Base-by-base conservation (phyloP, 2,797 vertebrate genomes). In the Australoheros facetus region DNA sequence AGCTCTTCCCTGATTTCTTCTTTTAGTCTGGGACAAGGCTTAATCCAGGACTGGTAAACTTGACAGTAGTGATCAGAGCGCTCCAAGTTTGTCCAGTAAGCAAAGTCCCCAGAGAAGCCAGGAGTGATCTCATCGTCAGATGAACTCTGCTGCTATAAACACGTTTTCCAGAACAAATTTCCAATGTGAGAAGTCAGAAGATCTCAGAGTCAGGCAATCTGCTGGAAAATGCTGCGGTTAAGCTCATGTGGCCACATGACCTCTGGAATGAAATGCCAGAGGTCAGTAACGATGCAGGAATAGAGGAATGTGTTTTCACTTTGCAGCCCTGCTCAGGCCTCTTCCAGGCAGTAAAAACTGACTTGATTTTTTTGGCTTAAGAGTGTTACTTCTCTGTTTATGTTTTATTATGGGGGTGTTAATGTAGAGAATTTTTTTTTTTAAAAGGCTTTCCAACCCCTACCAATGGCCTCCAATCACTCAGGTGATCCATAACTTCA, bases 291-390 rank as follows among this genome's bases (percentile, higher is more conserved):
- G 42, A 66, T 66, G 62, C 62, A 66, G 42, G 2, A 9, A 66
- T 19, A 66, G 62, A 66, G 62, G 62, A 66, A 66, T 66, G 62
- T 6, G 2, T 48, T 66, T 66, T 66, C 23, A 66, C 23, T 66
- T 28, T 28, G 62, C 62, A 66, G 19, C 62, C 62, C 48, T 48
- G 42, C 16, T 45, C 16, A 11, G 62, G 42, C 62, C 62, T 66
- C 62, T 48, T 66, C 42, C 42, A 66, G 75, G 83, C 78, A 66
- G 16, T 23, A 66, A 48, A 66, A 66, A 48, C 42, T 48, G 23
- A 48, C 42, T 12, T 66, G 23, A 16, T 48, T 17, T 26, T 64
- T 66, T 32, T 32, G 9, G 23, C 16, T 48, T 8, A 45, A 42
- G 16, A 48, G 39, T 16, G 17, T 9, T 30, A 48, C 23, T 19